Evolutionary conservation across 1,140 invertebrate genomes (phyloP).

Genomic region (Caenorhabditis remanei): DNA sequence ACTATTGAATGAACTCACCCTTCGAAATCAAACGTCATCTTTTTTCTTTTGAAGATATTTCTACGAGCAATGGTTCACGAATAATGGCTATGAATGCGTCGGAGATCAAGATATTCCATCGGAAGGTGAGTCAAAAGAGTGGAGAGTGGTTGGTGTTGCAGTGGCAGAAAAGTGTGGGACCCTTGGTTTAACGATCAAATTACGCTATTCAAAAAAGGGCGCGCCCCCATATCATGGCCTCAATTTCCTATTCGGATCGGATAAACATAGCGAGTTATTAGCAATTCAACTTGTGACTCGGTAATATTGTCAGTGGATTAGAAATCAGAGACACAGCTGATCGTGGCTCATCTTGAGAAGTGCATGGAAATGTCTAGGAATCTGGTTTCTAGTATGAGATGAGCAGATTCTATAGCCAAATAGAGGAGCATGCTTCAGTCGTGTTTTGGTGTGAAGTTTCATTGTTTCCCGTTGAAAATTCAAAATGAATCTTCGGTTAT

Average conservation of each 20-base stretch:
- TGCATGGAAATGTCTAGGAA: background rate
- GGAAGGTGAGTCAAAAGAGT: slow-evolving; percentile 71
- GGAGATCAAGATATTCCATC: slow-evolving; percentile 74
- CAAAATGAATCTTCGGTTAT: no score
- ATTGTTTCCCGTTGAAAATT: no score
- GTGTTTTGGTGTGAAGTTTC: background rate
- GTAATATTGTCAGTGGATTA: slow-evolving; percentile 1
- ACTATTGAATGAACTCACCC: slow-evolving; percentile 17
- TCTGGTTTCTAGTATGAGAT: background rate
- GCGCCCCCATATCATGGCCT: slow-evolving; percentile 36
- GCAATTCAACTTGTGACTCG: slow-evolving; percentile 48
- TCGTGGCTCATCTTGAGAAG: background rate
- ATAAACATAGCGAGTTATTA: slow-evolving; percentile 37
- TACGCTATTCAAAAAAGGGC: slow-evolving; percentile 47
- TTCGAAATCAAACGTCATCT: slow-evolving; percentile 44
- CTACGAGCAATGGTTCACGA: slow-evolving; percentile 75
- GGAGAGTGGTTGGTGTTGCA: background rate
- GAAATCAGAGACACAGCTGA: slow-evolving; percentile 41
- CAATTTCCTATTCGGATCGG: slow-evolving; percentile 54
- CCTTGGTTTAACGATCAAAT: slow-evolving; percentile 48
- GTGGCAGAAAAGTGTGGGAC: slow-evolving; percentile 34
- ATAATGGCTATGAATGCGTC: slow-evolving; percentile 72
- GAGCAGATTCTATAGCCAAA: background rate
- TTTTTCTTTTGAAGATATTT: slow-evolving; percentile 66
- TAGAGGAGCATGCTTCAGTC: no score